Evolutionary conservation across 1,140 invertebrate genomes (phyloP).

Genomic region (Drosophila trapezifrons): DNA sequence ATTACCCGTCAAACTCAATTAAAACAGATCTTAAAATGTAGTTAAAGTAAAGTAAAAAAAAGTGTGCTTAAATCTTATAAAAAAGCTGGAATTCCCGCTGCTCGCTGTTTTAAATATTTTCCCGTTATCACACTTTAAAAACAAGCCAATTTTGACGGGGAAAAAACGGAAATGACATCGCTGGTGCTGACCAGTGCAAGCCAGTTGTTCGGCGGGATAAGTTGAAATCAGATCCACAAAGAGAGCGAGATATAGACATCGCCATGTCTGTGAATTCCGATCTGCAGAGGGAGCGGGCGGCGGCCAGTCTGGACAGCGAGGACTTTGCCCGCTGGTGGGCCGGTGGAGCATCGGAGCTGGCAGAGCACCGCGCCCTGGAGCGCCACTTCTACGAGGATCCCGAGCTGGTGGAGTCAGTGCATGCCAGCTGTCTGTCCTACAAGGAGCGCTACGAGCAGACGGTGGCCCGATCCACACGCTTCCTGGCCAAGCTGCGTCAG

Average conservation of each 20-base stretch:
- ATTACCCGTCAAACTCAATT: no score
- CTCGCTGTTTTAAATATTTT: no score
- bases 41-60: no score
- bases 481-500: conserved; percentile 89
- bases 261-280: conserved; percentile 84
- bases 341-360: conserved; percentile 88
- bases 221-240: neutral
- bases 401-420: conserved; percentile 88
- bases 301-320: conserved; percentile 89
- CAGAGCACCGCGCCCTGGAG: conserved; percentile 85
- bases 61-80: no score
- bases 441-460: conserved; percentile 93
- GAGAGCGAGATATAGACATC: neutral
- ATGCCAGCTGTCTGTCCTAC: conserved; percentile 91
- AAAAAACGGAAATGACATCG: no score
- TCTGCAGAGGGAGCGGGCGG: conserved; percentile 89
- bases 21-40: no score
- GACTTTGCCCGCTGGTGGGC: conserved; percentile 92
- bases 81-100: no score
- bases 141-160: no score
- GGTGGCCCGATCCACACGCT: conserved; percentile 88
- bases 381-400: conserved; percentile 89
- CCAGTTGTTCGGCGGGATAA: neutral
- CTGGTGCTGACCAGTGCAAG: conserved; percentile 15
- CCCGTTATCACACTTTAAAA: no score